A percentile compares a stretch with the other conserved stretches of the same genome.
These are phyloP conservation scores for Sander vitreus DNA, from an alignment of 2,113 vertebrate genomes.

Conservation along the genomic window DNA sequence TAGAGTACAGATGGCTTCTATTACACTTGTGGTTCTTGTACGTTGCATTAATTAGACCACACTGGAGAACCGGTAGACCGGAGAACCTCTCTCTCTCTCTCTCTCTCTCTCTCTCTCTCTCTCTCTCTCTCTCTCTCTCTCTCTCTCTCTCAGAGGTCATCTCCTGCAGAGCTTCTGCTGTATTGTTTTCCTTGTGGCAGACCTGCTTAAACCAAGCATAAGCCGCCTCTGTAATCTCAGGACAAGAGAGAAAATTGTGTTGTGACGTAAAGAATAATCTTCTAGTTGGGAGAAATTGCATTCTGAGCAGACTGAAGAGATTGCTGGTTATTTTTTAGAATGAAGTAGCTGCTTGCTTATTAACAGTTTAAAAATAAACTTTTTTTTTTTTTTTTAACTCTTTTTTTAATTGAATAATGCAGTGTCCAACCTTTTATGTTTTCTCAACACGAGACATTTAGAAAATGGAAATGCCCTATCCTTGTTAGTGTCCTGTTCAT, in stretches of 20 bases:
- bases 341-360: slow-evolving; percentile 5
- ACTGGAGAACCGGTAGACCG: background rate
- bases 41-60: slow-evolving; percentile 61
- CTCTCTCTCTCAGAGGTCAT: slow-evolving; percentile 28
- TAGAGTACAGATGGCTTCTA: slow-evolving; percentile 41
- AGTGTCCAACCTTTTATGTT: background rate
- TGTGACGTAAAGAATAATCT: slow-evolving; percentile 78
- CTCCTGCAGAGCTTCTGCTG: slow-evolving; percentile 32
- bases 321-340: slow-evolving; percentile 49
- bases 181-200: slow-evolving; percentile 52
- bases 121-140: background rate
- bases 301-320: slow-evolving; percentile 43
- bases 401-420: background rate
- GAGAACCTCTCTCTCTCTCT: background rate
- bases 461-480: background rate
- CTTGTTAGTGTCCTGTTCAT: background rate
- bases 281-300: slow-evolving; percentile 54
- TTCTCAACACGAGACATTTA: background rate
- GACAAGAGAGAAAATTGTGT: slow-evolving; percentile 68
- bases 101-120: slow-evolving; percentile 4
- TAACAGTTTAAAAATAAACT: background rate
- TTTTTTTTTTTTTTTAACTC: too few relatives aligned
- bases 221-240: slow-evolving; percentile 76
- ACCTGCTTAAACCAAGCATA: slow-evolving; percentile 68
- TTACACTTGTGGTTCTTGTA: slow-evolving; percentile 57